Base-by-base conservation (phyloP, 1,140 invertebrate genomes). In the Hyphantria cunea region DNA sequence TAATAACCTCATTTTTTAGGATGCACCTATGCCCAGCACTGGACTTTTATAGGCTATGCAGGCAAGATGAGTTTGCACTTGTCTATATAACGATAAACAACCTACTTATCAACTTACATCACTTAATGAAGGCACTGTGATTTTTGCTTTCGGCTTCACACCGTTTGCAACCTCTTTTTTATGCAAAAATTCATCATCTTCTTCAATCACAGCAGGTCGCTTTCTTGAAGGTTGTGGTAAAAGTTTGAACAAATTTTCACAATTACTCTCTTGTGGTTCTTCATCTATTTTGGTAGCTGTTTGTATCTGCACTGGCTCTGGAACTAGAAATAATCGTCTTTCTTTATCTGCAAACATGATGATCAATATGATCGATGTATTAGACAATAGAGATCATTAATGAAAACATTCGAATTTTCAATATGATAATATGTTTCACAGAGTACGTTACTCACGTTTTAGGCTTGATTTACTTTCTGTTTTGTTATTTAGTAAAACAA, bases 131-230 rank as follows among this genome's bases (percentile, higher is more conserved):
- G 86, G 86, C 33, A 89, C 84, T 62, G 82, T 83, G 25, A 89
- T 89, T 60, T 75, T 85, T 39, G 81, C 80, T 68, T 86, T 89
- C 11, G 82, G 85, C 72, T 89, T 89, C 4, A 78, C 62, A 50
- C 72, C 63, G 54, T 73, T 78, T 11, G 66, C 55, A n/a, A 66
- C 66, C 58, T 88, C 91, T 69, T 92, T 93, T 74, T 93, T 93
- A 55, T 91, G 90, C n/a, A 93, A 61, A 70, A 93, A 93, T 72
- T 93, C 93, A 80, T 93, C 93, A 69, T 93, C 92, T 44, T 88
- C 89, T 66, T 93, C 92, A 58, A 87, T 79, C 11, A 92, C 73
- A 0, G 63, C 33, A 33, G 71, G 52, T 58, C 72, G 82, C 51
- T 78, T 68, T n/a, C 60, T 72, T 12, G 72, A 66, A 51, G 90